phyloP scores from a whole-genome alignment of 2,113 vertebrate species.

The Callorhinus ursinus region DNA sequence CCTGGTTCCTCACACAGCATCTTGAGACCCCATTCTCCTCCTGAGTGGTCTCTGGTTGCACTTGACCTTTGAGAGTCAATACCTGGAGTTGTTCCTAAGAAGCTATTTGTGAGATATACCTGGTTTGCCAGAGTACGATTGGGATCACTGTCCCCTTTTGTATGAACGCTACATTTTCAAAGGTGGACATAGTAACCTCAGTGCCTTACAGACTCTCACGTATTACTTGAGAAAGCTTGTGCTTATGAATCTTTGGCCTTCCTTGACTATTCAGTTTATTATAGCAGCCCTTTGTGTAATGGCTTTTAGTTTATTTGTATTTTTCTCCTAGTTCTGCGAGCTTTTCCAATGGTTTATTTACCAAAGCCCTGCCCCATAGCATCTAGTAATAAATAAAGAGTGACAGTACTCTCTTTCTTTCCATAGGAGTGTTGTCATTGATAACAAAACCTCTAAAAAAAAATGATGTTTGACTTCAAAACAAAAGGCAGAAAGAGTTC shows the following conservation, averaged over 20 bases:
- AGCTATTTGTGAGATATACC: not conserved
- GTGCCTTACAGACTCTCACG: not conserved
- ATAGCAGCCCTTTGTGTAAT: slow-evolving; percentile 9
- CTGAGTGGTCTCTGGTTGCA: not conserved
- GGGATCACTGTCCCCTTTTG: not conserved
- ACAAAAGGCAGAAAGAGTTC: not conserved
- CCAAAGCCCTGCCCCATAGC: not conserved
- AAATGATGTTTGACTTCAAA: not conserved
- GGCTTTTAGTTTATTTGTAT: slow-evolving; percentile 49
- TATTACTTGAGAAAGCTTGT: not conserved
- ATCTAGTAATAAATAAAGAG: slow-evolving; percentile 28
- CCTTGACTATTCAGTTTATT: not conserved
- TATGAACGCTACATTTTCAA: not conserved
- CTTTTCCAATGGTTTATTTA: slow-evolving; percentile 42
- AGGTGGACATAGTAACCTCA: not conserved
- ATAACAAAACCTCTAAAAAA: slow-evolving; percentile 17
- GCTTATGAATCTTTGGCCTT: not conserved
- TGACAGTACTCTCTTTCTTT: not conserved
- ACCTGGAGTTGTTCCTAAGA: not conserved
- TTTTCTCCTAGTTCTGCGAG: slow-evolving; percentile 31
- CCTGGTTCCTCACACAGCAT: not conserved
- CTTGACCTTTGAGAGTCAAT: not conserved
- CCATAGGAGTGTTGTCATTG: not conserved
- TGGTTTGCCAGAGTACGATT: not conserved
- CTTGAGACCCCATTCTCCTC: not conserved